Conservation (phyloP, 2,888 invertebrate species). For the Trypoxylon attenuatum region DNA sequence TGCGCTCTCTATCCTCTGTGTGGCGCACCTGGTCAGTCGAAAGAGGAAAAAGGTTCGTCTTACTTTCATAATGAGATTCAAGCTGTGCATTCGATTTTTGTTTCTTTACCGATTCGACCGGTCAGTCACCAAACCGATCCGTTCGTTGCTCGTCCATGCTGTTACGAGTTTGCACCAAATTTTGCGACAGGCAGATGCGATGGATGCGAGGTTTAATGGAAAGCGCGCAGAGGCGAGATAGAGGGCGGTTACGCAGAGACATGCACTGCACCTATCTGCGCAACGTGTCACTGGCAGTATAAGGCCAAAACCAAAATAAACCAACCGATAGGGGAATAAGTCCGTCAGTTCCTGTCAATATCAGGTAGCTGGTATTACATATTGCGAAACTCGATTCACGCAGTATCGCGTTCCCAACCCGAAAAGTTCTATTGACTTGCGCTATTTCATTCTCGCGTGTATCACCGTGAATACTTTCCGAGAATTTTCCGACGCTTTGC, state of each 20-base stretch:
- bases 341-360: slow-evolving; percentile 36
- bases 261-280: slow-evolving; percentile 31
- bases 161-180: slow-evolving; percentile 20
- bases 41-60: too few species aligned
- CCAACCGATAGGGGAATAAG: slow-evolving; percentile 25
- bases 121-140: too few species aligned
- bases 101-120: too few species aligned
- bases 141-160: slow-evolving; percentile 12
- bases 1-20: too few species aligned
- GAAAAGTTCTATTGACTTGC: too few species aligned
- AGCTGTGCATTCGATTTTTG: too few species aligned
- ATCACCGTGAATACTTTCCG: too few species aligned
- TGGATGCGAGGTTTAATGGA: background rate
- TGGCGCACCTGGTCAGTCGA: too few species aligned
- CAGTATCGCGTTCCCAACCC: slow-evolving; percentile 24
- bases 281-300: slow-evolving; percentile 37
- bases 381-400: slow-evolving; percentile 34
- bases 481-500: too few species aligned
- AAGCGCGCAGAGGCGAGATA: slow-evolving; percentile 6
- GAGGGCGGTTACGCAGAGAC: slow-evolving; percentile 27
- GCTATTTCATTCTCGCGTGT: too few species aligned
- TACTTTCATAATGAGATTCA: too few species aligned
- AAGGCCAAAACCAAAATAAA: slow-evolving; percentile 35
- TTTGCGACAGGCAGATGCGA: too few species aligned
- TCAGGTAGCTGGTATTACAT: slow-evolving; percentile 26